Evolutionary conservation across 2,113 vertebrate species (phyloP), one percentile per base, ranked within the genome.

Genomic region (Pogonocichla stellata): DNA sequence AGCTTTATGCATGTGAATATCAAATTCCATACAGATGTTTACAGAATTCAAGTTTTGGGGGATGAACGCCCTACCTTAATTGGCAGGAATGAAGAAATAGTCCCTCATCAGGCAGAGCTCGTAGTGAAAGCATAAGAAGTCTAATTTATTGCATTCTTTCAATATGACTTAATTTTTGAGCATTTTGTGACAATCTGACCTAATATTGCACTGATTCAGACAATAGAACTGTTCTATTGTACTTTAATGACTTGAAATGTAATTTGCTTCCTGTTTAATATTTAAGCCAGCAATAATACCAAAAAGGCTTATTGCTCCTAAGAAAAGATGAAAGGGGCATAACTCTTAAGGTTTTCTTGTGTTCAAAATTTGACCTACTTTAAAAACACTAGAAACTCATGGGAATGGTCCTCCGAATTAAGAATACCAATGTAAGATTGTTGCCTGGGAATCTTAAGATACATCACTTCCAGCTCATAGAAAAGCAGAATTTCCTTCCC

Each of bases 251-350:
- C 79, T 75, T 78, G 83, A 95, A 91, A 88, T 93, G 71, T 93
- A 97, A 97, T 97, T 98, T 97, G 95, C 95, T 97, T 95, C 92
- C 94, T 96, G 86, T 92, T 96, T 95, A 88, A 97, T 98, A 97
- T 94, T 96, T 97, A 95, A 97, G 86, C 65, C 91, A 96, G 74
- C 71, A 84, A 86, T 92, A 95, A 92, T 93, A 91, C 34, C 92
- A 95, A 92, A 97, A 97, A 91, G 53, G 82, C 73, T 97, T 97
- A 74, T 81, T 96, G 57, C 93, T 96, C 90, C 92, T 93, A 90
- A 88, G 94, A 95, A 95, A 88, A 95, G 85, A 96, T 96, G 95
- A 94, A 95, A 97, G 88, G 95, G 93, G 92, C 81, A 97, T 96
- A 97, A 97, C 93, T 96, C 91, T 87, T 96, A 80, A 90, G 93